These are phyloP conservation scores for Crenichthys baileyi DNA, from an alignment of 2,797 vertebrate genomes.

Conservation along the genomic window DNA sequence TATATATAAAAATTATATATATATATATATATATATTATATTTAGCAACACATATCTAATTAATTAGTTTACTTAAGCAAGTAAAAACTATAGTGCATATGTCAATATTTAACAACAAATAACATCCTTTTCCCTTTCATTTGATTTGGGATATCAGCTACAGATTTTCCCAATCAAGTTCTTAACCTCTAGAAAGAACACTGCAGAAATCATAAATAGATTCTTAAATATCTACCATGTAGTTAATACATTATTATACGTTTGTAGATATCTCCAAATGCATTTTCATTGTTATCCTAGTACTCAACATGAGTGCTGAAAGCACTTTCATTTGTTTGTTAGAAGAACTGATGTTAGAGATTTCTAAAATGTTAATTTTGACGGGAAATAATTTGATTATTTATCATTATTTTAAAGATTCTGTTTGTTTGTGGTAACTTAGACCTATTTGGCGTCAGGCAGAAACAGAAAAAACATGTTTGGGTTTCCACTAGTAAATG, in stretches of 20 bases:
- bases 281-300: not conserved
- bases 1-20: no score
- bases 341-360: not conserved
- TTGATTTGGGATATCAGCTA: no score
- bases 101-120: no score
- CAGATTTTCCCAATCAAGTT: not conserved
- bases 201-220: not conserved
- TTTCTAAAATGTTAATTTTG: not conserved
- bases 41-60: no score
- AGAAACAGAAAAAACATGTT: constrained; percentile 15
- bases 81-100: no score
- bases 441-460: not conserved
- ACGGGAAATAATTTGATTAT: not conserved
- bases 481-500: constrained; percentile 19
- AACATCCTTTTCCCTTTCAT: no score
- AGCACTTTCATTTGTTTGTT: not conserved
- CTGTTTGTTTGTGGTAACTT: not conserved
- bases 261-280: not conserved
- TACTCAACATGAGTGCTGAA: not conserved
- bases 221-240: no score
- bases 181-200: not conserved
- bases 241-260: no score
- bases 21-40: no score
- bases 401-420: not conserved
- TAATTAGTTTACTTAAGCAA: no score